These are phyloP conservation scores for Acanthurus tractus DNA, from an alignment of 2,797 vertebrate species.

Conservation along the genomic window DNA sequence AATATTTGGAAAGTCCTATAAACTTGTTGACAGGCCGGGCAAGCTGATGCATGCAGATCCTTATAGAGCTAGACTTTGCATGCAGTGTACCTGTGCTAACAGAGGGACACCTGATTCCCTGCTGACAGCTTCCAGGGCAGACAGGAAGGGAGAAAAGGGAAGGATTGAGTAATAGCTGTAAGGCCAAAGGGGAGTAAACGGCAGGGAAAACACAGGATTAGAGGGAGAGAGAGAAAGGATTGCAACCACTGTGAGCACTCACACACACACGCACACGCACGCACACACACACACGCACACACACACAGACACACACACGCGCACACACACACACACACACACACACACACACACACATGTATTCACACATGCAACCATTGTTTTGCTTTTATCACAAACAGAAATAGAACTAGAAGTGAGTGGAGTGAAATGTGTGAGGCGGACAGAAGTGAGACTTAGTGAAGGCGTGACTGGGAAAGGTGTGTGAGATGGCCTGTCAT, in stretches of 20 bases:
- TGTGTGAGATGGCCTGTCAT: conserved; percentile 21
- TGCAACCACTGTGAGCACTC: conserved; percentile 28
- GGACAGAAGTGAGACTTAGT: conserved; percentile 9
- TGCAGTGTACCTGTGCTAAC: conserved; percentile 91
- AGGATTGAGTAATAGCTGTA: conserved; percentile 85
- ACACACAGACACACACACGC: neutral
- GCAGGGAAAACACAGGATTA: conserved; percentile 78
- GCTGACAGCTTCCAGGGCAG: conserved; percentile 87
- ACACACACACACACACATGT: neutral
- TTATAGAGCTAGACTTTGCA: conserved; percentile 78
- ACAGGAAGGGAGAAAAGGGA: conserved; percentile 84
- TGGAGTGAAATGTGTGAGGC: conserved; percentile 44
- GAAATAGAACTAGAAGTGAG: conserved; percentile 8
- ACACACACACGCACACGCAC: conserved; percentile 9
- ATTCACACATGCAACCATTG: neutral
- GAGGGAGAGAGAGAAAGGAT: conserved; percentile 62
- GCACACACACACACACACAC: conserved; percentile 8
- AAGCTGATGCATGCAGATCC: conserved; percentile 63
- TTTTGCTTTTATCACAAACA: conserved; percentile 2
- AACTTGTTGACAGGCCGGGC: conserved; percentile 31
- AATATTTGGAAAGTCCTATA: conserved; percentile 6
- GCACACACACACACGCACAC: neutral
- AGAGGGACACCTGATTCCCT: conserved; percentile 86
- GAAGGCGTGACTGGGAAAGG: conserved; percentile 21
- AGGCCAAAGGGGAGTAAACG: conserved; percentile 54